A percentile compares a stretch with the other conserved stretches of the same genome.
Evolutionary conservation across 1,140 invertebrate genomes (phyloP).

Genomic region (Drosophila takahashii): DNA sequence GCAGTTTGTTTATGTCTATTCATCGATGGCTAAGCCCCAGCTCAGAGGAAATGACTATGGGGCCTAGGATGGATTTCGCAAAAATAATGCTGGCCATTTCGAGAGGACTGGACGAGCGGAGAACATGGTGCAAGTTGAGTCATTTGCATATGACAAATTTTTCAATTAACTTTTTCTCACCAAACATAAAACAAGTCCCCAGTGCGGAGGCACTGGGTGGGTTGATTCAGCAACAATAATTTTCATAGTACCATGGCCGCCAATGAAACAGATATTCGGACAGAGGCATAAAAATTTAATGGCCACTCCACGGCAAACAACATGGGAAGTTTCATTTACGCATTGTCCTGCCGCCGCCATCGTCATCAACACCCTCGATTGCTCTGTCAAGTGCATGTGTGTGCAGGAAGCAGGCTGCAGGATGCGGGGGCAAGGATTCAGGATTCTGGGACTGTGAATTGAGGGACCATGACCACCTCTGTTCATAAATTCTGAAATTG

Average conservation of each 20-base stretch:
- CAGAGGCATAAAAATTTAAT: conserved; percentile 54
- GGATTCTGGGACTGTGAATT: neutral
- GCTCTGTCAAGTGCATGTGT: conserved; percentile 32
- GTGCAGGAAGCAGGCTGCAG: conserved; percentile 4
- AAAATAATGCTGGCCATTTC: conserved; percentile 25
- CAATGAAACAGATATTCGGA: conserved; percentile 40
- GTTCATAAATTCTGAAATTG: conserved; percentile 72
- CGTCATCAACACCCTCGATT: conserved; percentile 31
- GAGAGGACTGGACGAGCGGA: neutral
- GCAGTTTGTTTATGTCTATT: conserved; percentile 31
- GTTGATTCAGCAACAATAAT: conserved; percentile 10
- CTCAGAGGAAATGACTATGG: conserved; percentile 20
- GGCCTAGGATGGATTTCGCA: conserved; percentile 28
- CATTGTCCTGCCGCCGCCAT: conserved; percentile 33
- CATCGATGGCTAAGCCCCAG: conserved; percentile 37
- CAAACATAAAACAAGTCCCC: conserved; percentile 55
- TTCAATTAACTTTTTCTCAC: conserved; percentile 64
- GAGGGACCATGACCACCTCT: conserved; percentile 41
- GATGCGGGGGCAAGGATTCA: neutral
- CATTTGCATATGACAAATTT: conserved; percentile 79
- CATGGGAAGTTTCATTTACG: conserved; percentile 47
- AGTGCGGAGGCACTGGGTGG: conserved; percentile 21
- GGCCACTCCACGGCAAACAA: conserved; percentile 51
- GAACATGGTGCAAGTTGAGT: conserved; percentile 6
- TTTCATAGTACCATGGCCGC: conserved; percentile 2